Evolutionary conservation across 1,140 invertebrate genomes (phyloP), one percentile per base, ranked within the genome.

Genomic region (Zophobas morio): DNA sequence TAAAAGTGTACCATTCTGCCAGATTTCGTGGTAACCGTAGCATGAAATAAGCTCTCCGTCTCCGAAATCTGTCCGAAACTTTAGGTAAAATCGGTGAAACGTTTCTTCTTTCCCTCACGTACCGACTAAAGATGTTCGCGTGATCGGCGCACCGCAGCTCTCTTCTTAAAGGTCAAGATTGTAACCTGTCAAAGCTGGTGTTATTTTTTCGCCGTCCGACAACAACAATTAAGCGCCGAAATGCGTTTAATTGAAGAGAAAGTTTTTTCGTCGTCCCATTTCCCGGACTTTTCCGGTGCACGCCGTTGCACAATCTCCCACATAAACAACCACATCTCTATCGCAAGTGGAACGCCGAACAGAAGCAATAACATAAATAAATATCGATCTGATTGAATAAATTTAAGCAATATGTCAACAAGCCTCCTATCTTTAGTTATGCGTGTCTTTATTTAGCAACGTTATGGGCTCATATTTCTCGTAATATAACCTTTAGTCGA

Each of bases 391-490:
- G 72, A 74, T 74, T 79, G 71, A 75, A 77, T 81, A 78, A 78
- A 78, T 80, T 76, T 74, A 70, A 78, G 57, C 74, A 78, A 76
- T 80, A 78, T 78, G 76, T 80, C 76, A 76, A 78, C 46, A 71
- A 54, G 76, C 46, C 76, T 76, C 74, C 66, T 78, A 75, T 71
- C 63, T 70, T 80, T 60, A 80, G 78, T 77, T 74, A 79, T 79
- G 75, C 63, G 32, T 77, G 57, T 49, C 78, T 79, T 76, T 77
- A 79, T 79, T 79, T 79, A 74, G 78, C 51, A 70, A 75, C 63
- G 46, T 75, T 66, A 75, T 37, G 46, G 46, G 54, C 72, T 78
- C 63, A 78, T 78, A 78, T 78, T 78, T 78, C 77, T 74, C 51
- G 72, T 75, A 78, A 75, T 78, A 70, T 78, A 78, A 78, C 77